phyloP scores from a whole-genome alignment of 92 coral and sea anemone genomes.

The Phenganax stokvisi region DNA sequence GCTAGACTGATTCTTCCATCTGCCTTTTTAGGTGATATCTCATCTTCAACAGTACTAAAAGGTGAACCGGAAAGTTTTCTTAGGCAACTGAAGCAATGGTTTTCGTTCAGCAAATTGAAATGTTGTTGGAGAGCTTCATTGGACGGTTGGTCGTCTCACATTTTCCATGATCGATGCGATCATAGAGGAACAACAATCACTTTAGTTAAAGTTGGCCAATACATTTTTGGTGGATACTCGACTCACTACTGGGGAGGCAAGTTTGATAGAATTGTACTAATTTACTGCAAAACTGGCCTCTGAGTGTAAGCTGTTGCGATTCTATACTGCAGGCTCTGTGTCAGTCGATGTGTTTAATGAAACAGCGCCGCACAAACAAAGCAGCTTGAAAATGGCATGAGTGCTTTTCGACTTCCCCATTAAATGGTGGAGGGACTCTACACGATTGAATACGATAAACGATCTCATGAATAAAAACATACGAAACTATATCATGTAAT shows the following conservation, averaged over 20 bases:
- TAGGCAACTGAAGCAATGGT: neutral
- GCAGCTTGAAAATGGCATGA: too few relatives aligned
- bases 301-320: too few relatives aligned
- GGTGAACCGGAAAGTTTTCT: constrained; percentile 1
- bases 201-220: constrained; percentile 6
- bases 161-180: neutral
- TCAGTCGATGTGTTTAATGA: too few relatives aligned
- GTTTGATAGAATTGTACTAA: neutral
- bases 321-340: too few relatives aligned
- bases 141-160: neutral
- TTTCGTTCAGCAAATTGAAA: neutral
- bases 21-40: neutral
- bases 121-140: constrained; percentile 6
- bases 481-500: too few relatives aligned
- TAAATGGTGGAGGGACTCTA: too few relatives aligned
- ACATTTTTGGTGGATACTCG: constrained; percentile 11
- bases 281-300: too few relatives aligned
- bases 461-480: too few relatives aligned
- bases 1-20: too few relatives aligned
- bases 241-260: neutral
- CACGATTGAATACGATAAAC: too few relatives aligned
- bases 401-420: too few relatives aligned
- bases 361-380: too few relatives aligned
- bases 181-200: constrained; percentile 5
- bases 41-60: neutral